A percentile compares a stretch with the other conserved stretches of the same genome.
Conservation (phyloP, 2,797 vertebrate genomes). For the Alcedo atthis region DNA sequence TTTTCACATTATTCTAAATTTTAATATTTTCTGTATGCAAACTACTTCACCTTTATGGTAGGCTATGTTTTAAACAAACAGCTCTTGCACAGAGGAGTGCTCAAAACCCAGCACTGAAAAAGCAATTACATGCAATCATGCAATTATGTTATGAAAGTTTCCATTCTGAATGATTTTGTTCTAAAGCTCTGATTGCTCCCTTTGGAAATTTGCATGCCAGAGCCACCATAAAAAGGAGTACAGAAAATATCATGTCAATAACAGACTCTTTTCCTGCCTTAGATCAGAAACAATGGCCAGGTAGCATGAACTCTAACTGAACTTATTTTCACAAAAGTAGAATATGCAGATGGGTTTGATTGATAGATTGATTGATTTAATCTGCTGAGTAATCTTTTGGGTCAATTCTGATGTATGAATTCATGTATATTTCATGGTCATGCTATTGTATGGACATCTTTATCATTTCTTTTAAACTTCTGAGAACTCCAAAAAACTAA, state of each 20-base stretch:
- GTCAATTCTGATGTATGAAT: neutral
- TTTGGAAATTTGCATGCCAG: neutral
- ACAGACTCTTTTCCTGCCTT: neutral
- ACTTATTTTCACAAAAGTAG: neutral
- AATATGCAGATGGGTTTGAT: neutral
- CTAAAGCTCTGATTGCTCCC: neutral
- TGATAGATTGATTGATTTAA: neutral
- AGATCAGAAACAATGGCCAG: slow-evolving; percentile 5
- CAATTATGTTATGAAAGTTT: neutral
- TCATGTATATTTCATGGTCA: neutral
- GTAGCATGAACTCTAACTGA: neutral
- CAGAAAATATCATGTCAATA: neutral
- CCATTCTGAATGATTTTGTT: neutral
- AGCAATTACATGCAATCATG: neutral
- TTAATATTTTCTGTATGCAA: neutral
- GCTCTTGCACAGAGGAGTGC: neutral
- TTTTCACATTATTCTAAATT: neutral
- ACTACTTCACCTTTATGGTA: neutral
- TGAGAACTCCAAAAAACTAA: neutral
- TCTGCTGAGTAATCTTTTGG: neutral
- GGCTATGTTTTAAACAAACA: neutral
- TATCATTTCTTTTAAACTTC: neutral
- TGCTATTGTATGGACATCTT: neutral
- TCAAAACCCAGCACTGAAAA: neutral
- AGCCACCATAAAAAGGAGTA: neutral